Evolutionary conservation across 1,140 invertebrate species (phyloP), one percentile per base, ranked within the genome.

Genomic region (Chelonus insularis): DNA sequence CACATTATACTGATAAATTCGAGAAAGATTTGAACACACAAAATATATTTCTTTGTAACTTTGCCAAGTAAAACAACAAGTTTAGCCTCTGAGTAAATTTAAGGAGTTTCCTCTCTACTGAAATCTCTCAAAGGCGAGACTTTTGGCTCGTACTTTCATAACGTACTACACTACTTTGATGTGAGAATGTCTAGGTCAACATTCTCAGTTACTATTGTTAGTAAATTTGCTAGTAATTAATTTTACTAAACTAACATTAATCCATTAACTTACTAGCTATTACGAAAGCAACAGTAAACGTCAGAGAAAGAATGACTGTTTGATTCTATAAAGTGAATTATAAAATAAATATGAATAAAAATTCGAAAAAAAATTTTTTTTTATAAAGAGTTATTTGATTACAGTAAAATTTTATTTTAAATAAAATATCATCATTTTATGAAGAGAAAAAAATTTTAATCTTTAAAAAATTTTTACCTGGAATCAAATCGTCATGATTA

Each of bases 131-230:
- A 21, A 8, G 12, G 18, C 14, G 21, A 21, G 29, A 34, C 29
- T 34, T 51, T 51, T 51, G 48, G 48, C 48, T 51, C 14, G 12
- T 4, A 9, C 9, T 51, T 32, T 8, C 2, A 1, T 34, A 16
- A 16, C 7, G 16, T 5, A 51, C 11, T 12, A n/a, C 11, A 48
- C 11, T 12, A n/a, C 11, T 23, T 20, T 4, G 4, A 32, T 1
- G 6, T 16, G 4, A 34, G 34, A 54, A 39, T 37, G 51, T 54
- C 51, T 54, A 54, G 51, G 32, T 54, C 51, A 54, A 54, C 18
- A 54, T 37, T 54, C 51, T 37, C 25, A 6, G 8, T 12, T 11
- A 3, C n/a, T 48, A 23, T 4, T 25, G 5, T 48, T 3, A 14
- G 5, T 23, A 34, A 34, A 23, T n/a, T 23, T 23, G 11, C 11